phyloP scores from a whole-genome alignment of 2,888 invertebrate genomes.

The Petrophora chlorosata region DNA sequence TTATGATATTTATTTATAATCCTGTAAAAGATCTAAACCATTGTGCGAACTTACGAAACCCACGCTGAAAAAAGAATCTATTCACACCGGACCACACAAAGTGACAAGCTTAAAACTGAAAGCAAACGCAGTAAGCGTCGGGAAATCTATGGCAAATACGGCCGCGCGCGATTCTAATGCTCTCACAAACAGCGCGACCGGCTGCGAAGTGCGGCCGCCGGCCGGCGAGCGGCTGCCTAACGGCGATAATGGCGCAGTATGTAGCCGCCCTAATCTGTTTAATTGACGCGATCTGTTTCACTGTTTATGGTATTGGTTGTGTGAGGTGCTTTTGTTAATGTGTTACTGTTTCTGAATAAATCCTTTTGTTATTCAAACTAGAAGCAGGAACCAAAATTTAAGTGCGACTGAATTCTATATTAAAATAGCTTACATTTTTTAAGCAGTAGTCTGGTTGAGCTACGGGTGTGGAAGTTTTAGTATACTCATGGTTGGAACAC shows the following conservation, averaged over 20 bases:
- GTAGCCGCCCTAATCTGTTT: slow-evolving; percentile 28
- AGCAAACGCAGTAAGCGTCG: slow-evolving; percentile 66
- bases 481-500: too few species aligned
- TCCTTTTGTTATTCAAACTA: too few species aligned
- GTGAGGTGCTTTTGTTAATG: slow-evolving; percentile 12
- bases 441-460: too few species aligned
- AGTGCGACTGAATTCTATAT: too few species aligned
- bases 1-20: too few species aligned
- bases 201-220: slow-evolving; percentile 27
- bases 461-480: too few species aligned
- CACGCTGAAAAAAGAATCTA: slow-evolving; percentile 38
- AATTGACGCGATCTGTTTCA: slow-evolving; percentile 24
- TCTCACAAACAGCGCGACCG: slow-evolving; percentile 59
- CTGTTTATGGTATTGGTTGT: slow-evolving; percentile 14
- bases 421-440: too few species aligned
- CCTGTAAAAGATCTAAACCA: too few species aligned
- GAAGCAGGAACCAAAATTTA: too few species aligned
- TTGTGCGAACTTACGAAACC: too few species aligned
- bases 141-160: slow-evolving; percentile 71
- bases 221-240: slow-evolving; percentile 27
- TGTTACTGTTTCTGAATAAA: background rate
- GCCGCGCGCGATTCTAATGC: slow-evolving; percentile 66
- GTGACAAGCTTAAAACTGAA: slow-evolving; percentile 71
- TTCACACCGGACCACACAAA: slow-evolving; percentile 62
- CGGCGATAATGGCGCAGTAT: slow-evolving; percentile 35